A percentile compares a stretch with the other conserved stretches of the same genome.
These are phyloP conservation scores for Epinephelus lanceolatus DNA, from an alignment of 2,113 vertebrate genomes.

Conservation along the genomic window DNA sequence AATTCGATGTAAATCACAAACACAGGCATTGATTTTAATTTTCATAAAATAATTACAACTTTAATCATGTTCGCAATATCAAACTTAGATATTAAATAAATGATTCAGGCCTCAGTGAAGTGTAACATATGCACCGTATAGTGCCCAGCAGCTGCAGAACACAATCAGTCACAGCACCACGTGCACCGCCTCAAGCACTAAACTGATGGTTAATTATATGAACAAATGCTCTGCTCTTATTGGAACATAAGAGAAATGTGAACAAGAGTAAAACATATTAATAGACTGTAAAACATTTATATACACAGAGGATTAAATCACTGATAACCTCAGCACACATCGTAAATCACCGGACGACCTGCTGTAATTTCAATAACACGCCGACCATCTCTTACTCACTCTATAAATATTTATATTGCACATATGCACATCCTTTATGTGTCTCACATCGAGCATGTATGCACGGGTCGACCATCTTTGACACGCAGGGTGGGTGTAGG, in stretches of 20 bases:
- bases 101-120: neutral
- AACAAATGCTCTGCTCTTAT: conserved; percentile 22
- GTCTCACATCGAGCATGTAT: neutral
- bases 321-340: conserved; percentile 28
- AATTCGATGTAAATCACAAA: neutral
- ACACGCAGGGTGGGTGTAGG: conserved; percentile 3
- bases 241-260: conserved; percentile 12
- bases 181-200: conserved; percentile 13
- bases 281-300: conserved; percentile 27
- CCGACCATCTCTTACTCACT: neutral
- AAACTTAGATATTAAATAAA: neutral
- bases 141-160: neutral
- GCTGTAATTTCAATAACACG: neutral
- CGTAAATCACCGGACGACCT: conserved; percentile 29
- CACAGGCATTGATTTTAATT: neutral
- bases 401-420: conserved; percentile 48
- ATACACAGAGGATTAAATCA: conserved; percentile 41
- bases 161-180: neutral
- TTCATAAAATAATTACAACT: neutral
- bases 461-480: conserved; percentile 20
- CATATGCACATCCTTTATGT: neutral
- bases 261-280: conserved; percentile 43
- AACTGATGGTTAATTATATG: conserved; percentile 36
- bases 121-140: neutral
- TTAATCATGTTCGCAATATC: neutral